phyloP scores from a whole-genome alignment of 2,888 invertebrate genomes.

The Lamproptera curius region DNA sequence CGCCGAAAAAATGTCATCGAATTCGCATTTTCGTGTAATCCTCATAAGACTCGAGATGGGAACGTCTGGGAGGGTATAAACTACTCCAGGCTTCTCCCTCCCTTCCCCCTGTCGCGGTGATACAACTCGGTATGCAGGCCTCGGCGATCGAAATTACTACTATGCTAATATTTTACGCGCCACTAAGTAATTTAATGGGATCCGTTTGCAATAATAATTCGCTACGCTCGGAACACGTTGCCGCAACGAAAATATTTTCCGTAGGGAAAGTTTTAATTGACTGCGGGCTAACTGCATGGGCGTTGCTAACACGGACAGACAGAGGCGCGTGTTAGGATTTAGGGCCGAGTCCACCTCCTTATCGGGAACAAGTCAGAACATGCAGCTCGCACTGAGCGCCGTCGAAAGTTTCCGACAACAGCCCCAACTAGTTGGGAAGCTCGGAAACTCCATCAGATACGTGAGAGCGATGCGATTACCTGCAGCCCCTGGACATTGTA shows the following conservation, averaged over 20 bases:
- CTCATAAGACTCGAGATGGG: slow-evolving; percentile 72
- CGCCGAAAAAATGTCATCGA: slow-evolving; percentile 76
- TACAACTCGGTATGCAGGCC: slow-evolving; percentile 56
- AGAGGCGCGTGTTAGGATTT: slow-evolving; percentile 56
- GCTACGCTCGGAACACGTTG: slow-evolving; percentile 1
- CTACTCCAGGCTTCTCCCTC: slow-evolving; percentile 44
- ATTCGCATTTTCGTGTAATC: slow-evolving; percentile 78
- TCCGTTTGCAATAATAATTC: slow-evolving; percentile 13
- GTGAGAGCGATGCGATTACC: slow-evolving; percentile 66
- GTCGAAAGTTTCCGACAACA: slow-evolving; percentile 66
- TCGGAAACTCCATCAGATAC: slow-evolving; percentile 73
- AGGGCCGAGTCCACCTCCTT: slow-evolving; percentile 59
- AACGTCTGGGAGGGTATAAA: slow-evolving; percentile 45
- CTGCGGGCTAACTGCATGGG: slow-evolving; percentile 40
- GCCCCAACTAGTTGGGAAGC: slow-evolving; percentile 73
- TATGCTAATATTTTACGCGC: slow-evolving; percentile 14
- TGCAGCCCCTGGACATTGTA: slow-evolving; percentile 34
- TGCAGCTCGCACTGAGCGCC: slow-evolving; percentile 53
- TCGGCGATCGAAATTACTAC: slow-evolving; percentile 44
- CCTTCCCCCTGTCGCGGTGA: slow-evolving; percentile 34
- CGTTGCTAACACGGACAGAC: slow-evolving; percentile 38
- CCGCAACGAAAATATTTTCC: slow-evolving; percentile 18
- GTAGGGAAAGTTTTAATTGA: slow-evolving; percentile 51
- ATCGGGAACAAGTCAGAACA: slow-evolving; percentile 62
- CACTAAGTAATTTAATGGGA: slow-evolving; percentile 3